A percentile compares a stretch with the other conserved stretches of the same genome.
phyloP scores from a whole-genome alignment of 1,140 invertebrate genomes.

The Hylaeus volcanicus region DNA sequence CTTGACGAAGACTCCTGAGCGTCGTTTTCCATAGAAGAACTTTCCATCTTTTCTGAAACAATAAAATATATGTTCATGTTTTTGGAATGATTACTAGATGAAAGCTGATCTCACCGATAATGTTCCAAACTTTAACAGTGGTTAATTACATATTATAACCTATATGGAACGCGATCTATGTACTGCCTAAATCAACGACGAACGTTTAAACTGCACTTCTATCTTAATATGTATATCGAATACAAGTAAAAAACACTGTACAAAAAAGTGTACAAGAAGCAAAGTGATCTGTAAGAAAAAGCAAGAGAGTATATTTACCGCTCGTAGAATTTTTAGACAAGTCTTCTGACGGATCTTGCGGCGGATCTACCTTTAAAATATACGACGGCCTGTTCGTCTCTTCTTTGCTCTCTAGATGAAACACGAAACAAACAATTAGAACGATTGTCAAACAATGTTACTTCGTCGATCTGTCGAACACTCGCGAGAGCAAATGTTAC shows the following conservation, averaged over 20 bases:
- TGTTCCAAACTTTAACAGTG: too few relatives aligned
- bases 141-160: not conserved
- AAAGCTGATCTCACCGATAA: too few relatives aligned
- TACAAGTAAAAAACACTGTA: not conserved
- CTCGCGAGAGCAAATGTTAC: constrained; percentile 18
- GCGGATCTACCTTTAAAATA: constrained; percentile 73
- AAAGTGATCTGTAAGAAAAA: constrained; percentile 36
- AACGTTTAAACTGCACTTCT: not conserved
- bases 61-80: not conserved
- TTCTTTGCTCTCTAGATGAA: constrained; percentile 68
- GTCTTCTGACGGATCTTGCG: constrained; percentile 68
- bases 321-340: constrained; percentile 64
- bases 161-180: not conserved
- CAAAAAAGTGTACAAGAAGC: not conserved
- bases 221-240: too few relatives aligned
- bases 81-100: not conserved
- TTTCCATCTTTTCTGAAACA: constrained; percentile 62
- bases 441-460: constrained; percentile 44
- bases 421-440: constrained; percentile 58
- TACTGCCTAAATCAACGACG: not conserved
- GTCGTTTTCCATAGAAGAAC: constrained; percentile 59
- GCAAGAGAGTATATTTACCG: constrained; percentile 58
- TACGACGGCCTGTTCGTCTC: constrained; percentile 64
- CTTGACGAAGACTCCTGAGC: constrained; percentile 54
- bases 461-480: constrained; percentile 5